These are phyloP conservation scores for Meandrina meandrites DNA, from an alignment of 92 coral and sea anemone genomes.

Conservation along the genomic window DNA sequence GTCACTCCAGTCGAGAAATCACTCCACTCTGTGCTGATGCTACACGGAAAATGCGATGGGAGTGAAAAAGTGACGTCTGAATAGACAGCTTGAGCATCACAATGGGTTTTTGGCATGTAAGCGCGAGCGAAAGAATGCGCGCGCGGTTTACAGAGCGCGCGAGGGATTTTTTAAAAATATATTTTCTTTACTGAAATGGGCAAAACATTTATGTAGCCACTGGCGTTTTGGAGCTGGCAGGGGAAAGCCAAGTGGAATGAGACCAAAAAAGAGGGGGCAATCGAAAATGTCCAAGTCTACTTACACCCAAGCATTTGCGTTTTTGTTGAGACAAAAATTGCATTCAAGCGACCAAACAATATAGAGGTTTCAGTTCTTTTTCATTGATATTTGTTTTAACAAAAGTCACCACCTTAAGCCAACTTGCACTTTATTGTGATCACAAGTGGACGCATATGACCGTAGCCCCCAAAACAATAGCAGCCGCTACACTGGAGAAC, in stretches of 20 bases:
- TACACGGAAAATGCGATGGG: neutral
- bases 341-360: neutral
- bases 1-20: neutral
- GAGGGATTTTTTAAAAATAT: neutral
- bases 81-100: neutral
- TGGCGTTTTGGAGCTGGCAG: too few species aligned
- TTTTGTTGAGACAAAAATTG: neutral
- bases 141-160: neutral
- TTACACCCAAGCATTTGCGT: neutral
- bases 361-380: neutral
- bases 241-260: neutral
- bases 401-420: neutral
- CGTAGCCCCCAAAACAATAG: too few species aligned
- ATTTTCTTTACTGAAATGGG: too few species aligned
- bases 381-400: neutral
- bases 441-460: too few species aligned
- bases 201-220: too few species aligned
- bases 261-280: neutral
- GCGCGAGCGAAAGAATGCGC: conserved; percentile 2
- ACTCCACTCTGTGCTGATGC: neutral
- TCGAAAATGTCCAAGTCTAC: too few species aligned
- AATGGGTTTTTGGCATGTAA: neutral
- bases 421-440: too few species aligned
- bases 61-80: neutral
- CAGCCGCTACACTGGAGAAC: too few species aligned